Evolutionary conservation across 2,888 invertebrate genomes (phyloP), one percentile per base, ranked within the genome.

Genomic region (Tridacna gigas): DNA sequence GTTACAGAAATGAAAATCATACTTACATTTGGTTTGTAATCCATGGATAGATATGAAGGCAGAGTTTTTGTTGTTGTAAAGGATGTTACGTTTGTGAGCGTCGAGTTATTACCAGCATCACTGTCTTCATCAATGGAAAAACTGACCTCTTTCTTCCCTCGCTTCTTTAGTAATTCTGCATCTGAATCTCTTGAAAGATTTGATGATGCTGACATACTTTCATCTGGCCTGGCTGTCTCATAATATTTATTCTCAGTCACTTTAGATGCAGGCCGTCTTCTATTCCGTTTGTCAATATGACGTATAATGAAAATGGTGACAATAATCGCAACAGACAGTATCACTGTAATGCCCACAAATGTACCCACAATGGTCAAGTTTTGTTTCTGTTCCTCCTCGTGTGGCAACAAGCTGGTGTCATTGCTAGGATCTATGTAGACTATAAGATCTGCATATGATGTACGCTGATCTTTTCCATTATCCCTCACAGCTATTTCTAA

Each of bases 131-230:
- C 91, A 48, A 92, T 80, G 0, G 92, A 92, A 82, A 92, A 92
- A 82, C 92, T 92, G 60, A 92, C 92, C 88, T 92, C 92, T 77
- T 92, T 92, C 77, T 90, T 91, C 7, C 89, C 88, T 25, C 90
- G 89, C 79, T 91, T 90, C 73, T 91, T 92, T 63, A 91, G 77
- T 22, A 88, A 79, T 51, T 88, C 88, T 12, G 86, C 88, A 28
- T 92, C 91, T 0, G 89, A 88, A 60, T 89, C 85, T 28, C 89
- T 86, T 5, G 88, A 88, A 11, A 88, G 61, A 71, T 80, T 88
- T 4, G 88, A 88, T 9, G 86, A 87, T 4, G 85, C 86, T 0
- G 89, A 89, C 77, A 89, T 83, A 77, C 86, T 90, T 74, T 89
- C 89, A 69, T 86, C 88, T 0, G 80, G 84, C 51, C 83, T 84